Conservation (phyloP, 2,888 invertebrate genomes). For the Andrena trimmerana region DNA sequence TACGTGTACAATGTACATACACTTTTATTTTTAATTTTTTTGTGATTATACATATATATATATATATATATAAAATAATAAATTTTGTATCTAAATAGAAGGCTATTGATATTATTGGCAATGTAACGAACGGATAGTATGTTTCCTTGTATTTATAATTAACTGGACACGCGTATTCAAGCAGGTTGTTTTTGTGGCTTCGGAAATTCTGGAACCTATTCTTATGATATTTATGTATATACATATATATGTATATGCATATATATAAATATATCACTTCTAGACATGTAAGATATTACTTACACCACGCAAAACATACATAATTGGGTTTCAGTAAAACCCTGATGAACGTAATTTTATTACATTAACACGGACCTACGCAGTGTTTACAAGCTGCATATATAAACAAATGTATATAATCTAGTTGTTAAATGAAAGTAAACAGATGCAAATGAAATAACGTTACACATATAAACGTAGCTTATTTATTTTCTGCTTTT, state of each 20-base stretch:
- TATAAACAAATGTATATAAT: slow-evolving; percentile 65
- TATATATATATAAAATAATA: slow-evolving; percentile 9
- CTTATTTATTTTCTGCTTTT: slow-evolving; percentile 48
- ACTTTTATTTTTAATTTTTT: slow-evolving; percentile 33
- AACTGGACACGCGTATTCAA: slow-evolving; percentile 43
- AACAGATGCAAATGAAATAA: slow-evolving; percentile 44
- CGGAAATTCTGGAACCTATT: slow-evolving; percentile 42
- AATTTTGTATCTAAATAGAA: slow-evolving; percentile 34
- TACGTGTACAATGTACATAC: slow-evolving; percentile 56
- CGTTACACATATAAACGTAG: slow-evolving; percentile 33
- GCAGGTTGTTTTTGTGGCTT: slow-evolving; percentile 51
- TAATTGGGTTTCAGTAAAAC: slow-evolving; percentile 37
- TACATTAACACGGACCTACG: slow-evolving; percentile 26
- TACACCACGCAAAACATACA: slow-evolving; percentile 32
- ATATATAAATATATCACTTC: slow-evolving; percentile 59
- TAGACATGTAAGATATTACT: slow-evolving; percentile 57
- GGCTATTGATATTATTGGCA: slow-evolving; percentile 24
- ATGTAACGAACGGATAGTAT: slow-evolving; percentile 16
- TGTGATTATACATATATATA: slow-evolving; percentile 13
- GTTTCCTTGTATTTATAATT: slow-evolving; percentile 19
- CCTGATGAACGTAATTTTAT: slow-evolving; percentile 39
- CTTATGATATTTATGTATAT: slow-evolving; percentile 61
- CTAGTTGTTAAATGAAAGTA: slow-evolving; percentile 49
- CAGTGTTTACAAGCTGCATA: slow-evolving; percentile 38
- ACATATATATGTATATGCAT: slow-evolving; percentile 59